phyloP scores from a whole-genome alignment of 2,888 invertebrate genomes.

The Mythimna impura region DNA sequence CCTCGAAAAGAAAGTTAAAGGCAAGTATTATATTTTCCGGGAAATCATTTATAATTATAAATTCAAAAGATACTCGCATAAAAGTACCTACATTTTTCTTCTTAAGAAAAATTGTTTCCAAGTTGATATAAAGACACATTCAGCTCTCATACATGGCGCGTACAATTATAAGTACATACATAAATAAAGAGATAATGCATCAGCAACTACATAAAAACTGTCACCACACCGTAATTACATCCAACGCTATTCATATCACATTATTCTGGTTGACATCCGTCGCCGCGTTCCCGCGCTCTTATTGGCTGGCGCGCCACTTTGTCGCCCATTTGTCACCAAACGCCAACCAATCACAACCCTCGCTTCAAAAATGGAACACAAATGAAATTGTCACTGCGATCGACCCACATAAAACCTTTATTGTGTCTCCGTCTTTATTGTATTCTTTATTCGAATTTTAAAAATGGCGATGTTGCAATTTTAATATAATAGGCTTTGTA shows the following conservation, averaged over 20 bases:
- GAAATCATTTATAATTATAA: no score
- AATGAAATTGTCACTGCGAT: slow-evolving; percentile 82
- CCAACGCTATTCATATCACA: slow-evolving; percentile 74
- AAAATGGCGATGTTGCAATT: slow-evolving; percentile 62
- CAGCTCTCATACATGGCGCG: background rate
- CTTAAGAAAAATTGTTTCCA: background rate
- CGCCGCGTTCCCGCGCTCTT: slow-evolving; percentile 62
- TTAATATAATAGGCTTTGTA: background rate
- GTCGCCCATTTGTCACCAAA: slow-evolving; percentile 90
- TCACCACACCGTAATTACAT: slow-evolving; percentile 68
- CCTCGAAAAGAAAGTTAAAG: no score
- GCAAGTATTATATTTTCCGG: no score
- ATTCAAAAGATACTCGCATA: no score
- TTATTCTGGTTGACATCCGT: slow-evolving; percentile 69
- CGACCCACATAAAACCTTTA: slow-evolving; percentile 73
- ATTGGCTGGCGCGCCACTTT: slow-evolving; percentile 81
- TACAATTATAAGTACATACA: slow-evolving; percentile 10
- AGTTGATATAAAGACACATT: background rate
- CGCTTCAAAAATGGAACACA: slow-evolving; percentile 79
- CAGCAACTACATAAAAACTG: slow-evolving; percentile 59
- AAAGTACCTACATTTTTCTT: background rate
- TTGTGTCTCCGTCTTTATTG: slow-evolving; percentile 39
- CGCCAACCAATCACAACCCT: slow-evolving; percentile 79
- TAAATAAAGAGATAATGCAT: slow-evolving; percentile 41
- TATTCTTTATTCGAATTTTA: slow-evolving; percentile 61